phyloP scores from a whole-genome alignment of 2,888 invertebrate genomes.

The Scelioninae gen. 1 region DNA sequence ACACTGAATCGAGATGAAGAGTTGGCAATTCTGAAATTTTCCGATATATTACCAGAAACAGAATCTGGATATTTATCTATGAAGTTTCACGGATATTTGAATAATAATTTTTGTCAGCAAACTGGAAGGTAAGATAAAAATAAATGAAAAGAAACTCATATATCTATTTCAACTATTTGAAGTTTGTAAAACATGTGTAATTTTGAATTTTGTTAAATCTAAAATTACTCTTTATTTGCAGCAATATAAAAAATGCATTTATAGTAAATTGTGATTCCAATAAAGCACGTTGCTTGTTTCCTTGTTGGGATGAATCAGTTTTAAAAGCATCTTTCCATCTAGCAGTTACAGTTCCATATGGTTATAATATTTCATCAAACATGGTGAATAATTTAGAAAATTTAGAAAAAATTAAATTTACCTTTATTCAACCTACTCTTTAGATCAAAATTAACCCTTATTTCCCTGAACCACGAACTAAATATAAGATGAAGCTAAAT shows the following conservation, averaged over 20 bases:
- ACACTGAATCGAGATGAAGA: too few species aligned
- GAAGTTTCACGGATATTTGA: not conserved
- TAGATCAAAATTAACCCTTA: too few species aligned
- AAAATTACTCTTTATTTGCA: not conserved
- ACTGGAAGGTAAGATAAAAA: too few species aligned
- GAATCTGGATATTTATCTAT: not conserved
- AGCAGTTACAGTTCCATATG: not conserved
- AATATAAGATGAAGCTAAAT: too few species aligned
- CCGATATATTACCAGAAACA: not conserved
- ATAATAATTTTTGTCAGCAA: not conserved
- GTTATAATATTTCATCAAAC: not conserved
- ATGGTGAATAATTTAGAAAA: not conserved
- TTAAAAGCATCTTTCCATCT: not conserved
- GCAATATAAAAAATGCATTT: not conserved
- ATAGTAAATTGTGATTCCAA: not conserved
- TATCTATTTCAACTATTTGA: too few species aligned
- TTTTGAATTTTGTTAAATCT: too few species aligned
- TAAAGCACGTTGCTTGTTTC: conserved; percentile 5
- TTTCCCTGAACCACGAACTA: too few species aligned
- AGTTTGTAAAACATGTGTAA: too few species aligned
- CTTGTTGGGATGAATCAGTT: conserved; percentile 7
- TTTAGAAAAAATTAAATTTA: too few species aligned
- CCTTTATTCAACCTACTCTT: too few species aligned
- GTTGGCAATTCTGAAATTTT: not conserved
- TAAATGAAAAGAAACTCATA: too few species aligned